A percentile compares a stretch with the other conserved stretches of the same genome.
These are phyloP conservation scores for Galemys pyrenaicus DNA, from an alignment of 2,113 vertebrate genomes.

Conservation along the genomic window DNA sequence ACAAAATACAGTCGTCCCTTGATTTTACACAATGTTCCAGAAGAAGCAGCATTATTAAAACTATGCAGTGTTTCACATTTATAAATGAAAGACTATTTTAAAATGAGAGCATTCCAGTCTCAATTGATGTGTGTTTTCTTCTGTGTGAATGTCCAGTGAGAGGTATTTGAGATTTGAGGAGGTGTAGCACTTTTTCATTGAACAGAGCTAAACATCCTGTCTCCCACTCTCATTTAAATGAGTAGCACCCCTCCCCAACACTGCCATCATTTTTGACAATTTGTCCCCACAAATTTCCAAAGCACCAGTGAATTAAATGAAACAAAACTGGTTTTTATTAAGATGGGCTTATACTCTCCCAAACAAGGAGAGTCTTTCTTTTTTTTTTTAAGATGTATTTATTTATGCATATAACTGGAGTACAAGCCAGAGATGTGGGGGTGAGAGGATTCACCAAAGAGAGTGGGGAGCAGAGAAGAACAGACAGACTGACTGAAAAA, in stretches of 20 bases:
- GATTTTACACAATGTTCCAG: background rate
- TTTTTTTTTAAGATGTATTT: no score
- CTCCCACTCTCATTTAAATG: background rate
- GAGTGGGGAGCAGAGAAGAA: no score
- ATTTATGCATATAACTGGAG: no score
- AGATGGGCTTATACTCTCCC: background rate
- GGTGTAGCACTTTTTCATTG: background rate
- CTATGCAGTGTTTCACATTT: background rate
- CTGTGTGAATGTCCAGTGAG: background rate
- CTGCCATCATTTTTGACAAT: background rate
- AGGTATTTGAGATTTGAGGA: background rate
- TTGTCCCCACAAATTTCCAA: background rate
- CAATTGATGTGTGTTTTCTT: background rate
- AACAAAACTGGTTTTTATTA: background rate
- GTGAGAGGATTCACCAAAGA: no score
- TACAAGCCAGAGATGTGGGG: no score
- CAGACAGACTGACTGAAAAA: no score
- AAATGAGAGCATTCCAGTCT: background rate
- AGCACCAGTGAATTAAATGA: background rate
- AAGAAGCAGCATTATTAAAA: constrained; percentile 1
- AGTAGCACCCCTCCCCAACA: background rate
- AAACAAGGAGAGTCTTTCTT: no score
- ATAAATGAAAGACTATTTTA: background rate
- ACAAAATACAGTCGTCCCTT: background rate
- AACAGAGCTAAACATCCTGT: background rate